A percentile compares a stretch with the other conserved stretches of the same genome.
Evolutionary conservation across 2,797 vertebrate genomes (phyloP).

Genomic region (Myripristis murdjan): DNA sequence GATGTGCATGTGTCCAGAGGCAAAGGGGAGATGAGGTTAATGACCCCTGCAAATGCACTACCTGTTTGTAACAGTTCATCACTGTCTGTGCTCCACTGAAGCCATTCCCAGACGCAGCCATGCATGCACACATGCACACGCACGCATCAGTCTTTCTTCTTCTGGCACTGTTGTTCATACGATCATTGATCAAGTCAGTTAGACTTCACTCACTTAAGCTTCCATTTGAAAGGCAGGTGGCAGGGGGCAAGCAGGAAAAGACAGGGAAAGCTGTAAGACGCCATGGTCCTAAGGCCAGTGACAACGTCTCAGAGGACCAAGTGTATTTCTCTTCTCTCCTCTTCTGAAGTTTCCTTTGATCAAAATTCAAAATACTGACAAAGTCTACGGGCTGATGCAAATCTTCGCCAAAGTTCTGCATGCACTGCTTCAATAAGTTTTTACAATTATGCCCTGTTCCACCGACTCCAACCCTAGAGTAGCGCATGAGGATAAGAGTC

Average conservation of each 20-base stretch:
- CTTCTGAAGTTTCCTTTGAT: background rate
- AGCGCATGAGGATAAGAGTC: background rate
- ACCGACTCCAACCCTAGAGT: background rate
- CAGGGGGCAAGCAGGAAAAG: background rate
- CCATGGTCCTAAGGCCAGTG: background rate
- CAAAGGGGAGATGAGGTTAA: constrained; percentile 55
- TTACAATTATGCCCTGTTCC: background rate
- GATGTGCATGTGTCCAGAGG: constrained; percentile 16
- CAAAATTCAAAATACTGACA: background rate
- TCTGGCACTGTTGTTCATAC: background rate
- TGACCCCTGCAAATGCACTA: constrained; percentile 64
- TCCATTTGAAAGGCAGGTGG: background rate
- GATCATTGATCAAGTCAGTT: constrained; percentile 1
- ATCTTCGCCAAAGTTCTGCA: background rate
- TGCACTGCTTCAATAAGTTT: background rate
- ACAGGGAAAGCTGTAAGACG: background rate
- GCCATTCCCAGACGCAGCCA: constrained; percentile 16
- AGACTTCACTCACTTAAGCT: background rate
- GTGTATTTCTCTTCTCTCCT: no score
- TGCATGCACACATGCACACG: background rate
- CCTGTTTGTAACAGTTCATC: constrained; percentile 64
- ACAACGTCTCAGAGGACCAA: no score
- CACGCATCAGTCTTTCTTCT: background rate
- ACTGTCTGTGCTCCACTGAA: constrained; percentile 44
- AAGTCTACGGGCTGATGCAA: no score